phyloP scores from a whole-genome alignment of 1,140 invertebrate species.

The Portunus trituberculatus region DNA sequence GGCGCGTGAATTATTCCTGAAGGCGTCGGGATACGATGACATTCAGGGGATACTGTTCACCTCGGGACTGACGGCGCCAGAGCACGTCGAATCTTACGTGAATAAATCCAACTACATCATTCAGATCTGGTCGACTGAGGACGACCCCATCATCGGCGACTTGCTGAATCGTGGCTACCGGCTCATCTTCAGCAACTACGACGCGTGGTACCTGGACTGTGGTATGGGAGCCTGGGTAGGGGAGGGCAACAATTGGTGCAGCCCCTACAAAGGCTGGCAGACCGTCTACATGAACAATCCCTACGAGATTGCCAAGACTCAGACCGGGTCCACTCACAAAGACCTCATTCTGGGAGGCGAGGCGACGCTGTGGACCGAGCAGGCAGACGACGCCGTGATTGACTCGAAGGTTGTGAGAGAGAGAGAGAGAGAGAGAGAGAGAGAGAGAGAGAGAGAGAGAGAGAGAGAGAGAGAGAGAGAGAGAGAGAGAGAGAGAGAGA shows the following conservation, averaged over 20 bases:
- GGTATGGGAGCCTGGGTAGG: slow-evolving; percentile 87
- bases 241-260: slow-evolving; percentile 83
- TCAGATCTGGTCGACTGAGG: slow-evolving; percentile 50
- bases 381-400: slow-evolving; percentile 82
- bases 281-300: slow-evolving; percentile 90
- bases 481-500: too few relatives aligned
- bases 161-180: slow-evolving; percentile 86
- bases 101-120: slow-evolving; percentile 74
- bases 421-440: too few relatives aligned
- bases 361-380: slow-evolving; percentile 90
- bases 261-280: slow-evolving; percentile 94
- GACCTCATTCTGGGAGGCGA: slow-evolving; percentile 86
- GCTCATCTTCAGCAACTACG: slow-evolving; percentile 91
- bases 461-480: too few relatives aligned
- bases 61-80: slow-evolving; percentile 63
- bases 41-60: slow-evolving; percentile 73
- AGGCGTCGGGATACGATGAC: not conserved
- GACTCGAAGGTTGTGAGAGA: slow-evolving; percentile 74
- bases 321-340: slow-evolving; percentile 80
- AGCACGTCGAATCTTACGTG: slow-evolving; percentile 41
- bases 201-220: slow-evolving; percentile 91
- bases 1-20: not conserved
- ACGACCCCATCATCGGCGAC: slow-evolving; percentile 85
- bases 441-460: too few relatives aligned
- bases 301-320: slow-evolving; percentile 80